Evolutionary conservation across 2,797 vertebrate genomes (phyloP), one percentile per base, ranked within the genome.

Genomic region (Ispidina picta): DNA sequence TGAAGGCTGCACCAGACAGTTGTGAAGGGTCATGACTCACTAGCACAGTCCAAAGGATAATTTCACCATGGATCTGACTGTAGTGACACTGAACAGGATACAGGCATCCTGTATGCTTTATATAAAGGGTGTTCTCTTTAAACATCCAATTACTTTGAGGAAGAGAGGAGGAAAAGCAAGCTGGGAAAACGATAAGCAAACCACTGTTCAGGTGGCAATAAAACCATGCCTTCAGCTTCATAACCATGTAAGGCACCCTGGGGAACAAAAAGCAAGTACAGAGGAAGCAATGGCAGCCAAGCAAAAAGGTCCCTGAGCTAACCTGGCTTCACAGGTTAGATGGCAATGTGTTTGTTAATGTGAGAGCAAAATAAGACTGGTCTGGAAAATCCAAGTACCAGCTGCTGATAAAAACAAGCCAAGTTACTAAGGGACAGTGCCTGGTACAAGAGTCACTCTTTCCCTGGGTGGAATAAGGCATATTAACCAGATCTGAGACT

Each of bases 271-370:
- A 86, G 70, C 52, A 44, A 92, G 88, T 63, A 66, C 74, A 25
- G 73, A 85, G 74, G 62, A 86, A 89, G 74, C 31, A 60, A 39
- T 33, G 55, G 86, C 71, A 77, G 94, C 88, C 82, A 43, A 95
- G 93, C 70, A 62, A 20, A 44, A 74, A 59, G 89, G 93, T 96
- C 93, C 96, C 96, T 97, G 96, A 97, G 96, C 93, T 94, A 84
- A 92, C 87, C 92, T 91, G 88, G 75, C 83, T 78, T n/a, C 31
- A 39, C 58, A 91, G 86, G 83, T 52, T 65, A 75, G 78, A 56
- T 80, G 79, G 68, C 56, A 91, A 86, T 37, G 70, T 31, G 8
- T 59, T 72, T 54, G 22, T 55, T 55, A 80, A 20, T 29, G 9
- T 3, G 75, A 82, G 59, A 70, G 79, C 19, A n/a, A 65, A 60